Base-by-base conservation (phyloP, 1,140 invertebrate species). In the Bradysia coprophila region DNA sequence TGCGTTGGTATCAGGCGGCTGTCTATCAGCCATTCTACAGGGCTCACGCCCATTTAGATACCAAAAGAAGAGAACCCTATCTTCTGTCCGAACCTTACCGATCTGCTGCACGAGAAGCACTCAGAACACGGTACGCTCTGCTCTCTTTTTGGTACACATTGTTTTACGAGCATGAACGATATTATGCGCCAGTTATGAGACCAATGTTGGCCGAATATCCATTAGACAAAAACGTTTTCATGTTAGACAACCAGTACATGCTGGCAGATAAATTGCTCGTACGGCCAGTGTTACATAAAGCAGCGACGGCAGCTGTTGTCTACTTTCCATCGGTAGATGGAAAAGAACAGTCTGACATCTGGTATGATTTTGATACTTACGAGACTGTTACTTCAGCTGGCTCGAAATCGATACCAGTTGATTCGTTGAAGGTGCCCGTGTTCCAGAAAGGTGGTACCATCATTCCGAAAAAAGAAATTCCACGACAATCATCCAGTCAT, bases 21-120 rank as follows among this genome's bases (percentile, higher is more conserved):
- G 65, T 68, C 2, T 75, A 68, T 62, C 63, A 73, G 43, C 67
- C 74, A 32, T 76, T 75, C 62, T 73, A 69, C 64, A 63, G 73
- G 36, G 65, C 69, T 2, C 73, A 76, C 51, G 70, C 73, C 0
- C 73, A 76, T 53, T 72, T 98, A 46, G 95, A 99, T 54, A 95
- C 92, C 0, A 92, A 89, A 57, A 74, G 95, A 1, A 71, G 95
- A 21, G 96, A 99, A 63, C 95, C 96, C 0, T 99, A 90, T 81
- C 68, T 98, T 1, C 96, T 84, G 57, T 76, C 79, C 16, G 73
- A 87, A n/a, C 68, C 81, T 45, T 81, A 82, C 5, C 75, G 74
- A 15, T 64, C 69, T 13, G 65, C 87, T 1, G 80, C 97, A 9
- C 64, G 90, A 20, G 76, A 81, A 36, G 80, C 89, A 1, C 66